Evolutionary conservation across 2,113 vertebrate species (phyloP), one percentile per base, ranked within the genome.

Genomic region (Hippoglossus stenolepis): DNA sequence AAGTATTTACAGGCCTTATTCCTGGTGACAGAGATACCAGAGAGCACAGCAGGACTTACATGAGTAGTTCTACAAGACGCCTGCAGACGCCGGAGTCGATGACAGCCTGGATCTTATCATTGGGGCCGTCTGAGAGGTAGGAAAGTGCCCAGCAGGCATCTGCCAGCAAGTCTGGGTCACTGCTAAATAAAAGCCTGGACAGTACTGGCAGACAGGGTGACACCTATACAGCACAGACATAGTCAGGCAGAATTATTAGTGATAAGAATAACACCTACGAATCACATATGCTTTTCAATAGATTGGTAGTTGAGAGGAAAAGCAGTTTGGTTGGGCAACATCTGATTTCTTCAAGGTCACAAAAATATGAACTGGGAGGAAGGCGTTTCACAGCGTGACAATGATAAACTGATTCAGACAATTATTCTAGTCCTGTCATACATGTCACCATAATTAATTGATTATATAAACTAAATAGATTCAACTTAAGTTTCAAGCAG

Each of bases 71-170:
- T 74, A 99, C 98, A 54, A 99, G 94, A 80, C 98, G 95, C 85
- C 97, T 94, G 88, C 98, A 99, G 76, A 99, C 98, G 15, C 98
- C 98, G 0, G 98, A 99, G 92, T 99, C 97, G 51, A 99, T 99
- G 76, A 99, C 97, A 0, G 97, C 97, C 89, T 99, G 98, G 83
- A 99, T 99, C 91, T 99, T 99, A 92, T 99, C 98, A 40, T 99
- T 99, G 87, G 98, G 97, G 17, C 98, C 98, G 68, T 99, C 98
- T 0, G 98, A 99, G 67, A 99, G 94, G 90, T 99, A 99, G 86
- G 97, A 99, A 28, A 99, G 95, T 31, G 98, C 98, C 98, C 98
- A 99, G 93, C 98, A 99, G 0, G 97, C 98, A 17, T 99, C 98
- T 38, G 98, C 98, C 91, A 99, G 94, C 88, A 99, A 91, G 94